Base-by-base conservation (phyloP, 2,113 vertebrate genomes). In the Sminthopsis crassicaudata region DNA sequence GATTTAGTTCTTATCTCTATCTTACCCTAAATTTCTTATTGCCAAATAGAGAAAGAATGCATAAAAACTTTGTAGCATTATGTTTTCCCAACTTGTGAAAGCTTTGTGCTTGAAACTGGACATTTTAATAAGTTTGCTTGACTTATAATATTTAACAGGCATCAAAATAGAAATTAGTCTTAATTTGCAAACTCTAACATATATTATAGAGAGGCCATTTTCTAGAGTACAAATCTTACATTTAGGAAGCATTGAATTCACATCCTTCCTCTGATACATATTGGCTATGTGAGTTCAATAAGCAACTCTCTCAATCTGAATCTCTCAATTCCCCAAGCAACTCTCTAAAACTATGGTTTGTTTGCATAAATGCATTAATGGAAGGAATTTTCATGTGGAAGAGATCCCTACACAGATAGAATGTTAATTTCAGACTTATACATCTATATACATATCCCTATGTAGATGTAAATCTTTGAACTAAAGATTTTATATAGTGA, bases 1-100 rank as follows among this genome's bases (percentile, higher is more conserved):
- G 19, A 2, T 84, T n/a, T 42, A 84, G 6, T 42, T 84, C 19
- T 84, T 8, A 42, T 42, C 10, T 67, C 11, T 67, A 12, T 67
- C 67, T 22, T 42, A 42, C 5, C 23, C 36, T 84, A 19, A 42
- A 84, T 84, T 42, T 84, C 67, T 84, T n/a, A 84, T 84, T 84
- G 36, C 67, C 67, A 84, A 22, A 84, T 30, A n/a, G 60, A 92
- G 22, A 51, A 95, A 95, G 91, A 57, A 55, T 55, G 46, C 36
- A 91, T 24, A 89, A 27, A 53, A 55, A 94, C 19, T 22, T 95
- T 90, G 36, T 9, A 51, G 6, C 10, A 36, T 46, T 94, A 51
- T 94, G 23, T 0, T 57, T 96, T 89, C 90, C 22, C 19, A 93
- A 92, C 91, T 92, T 95, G 92, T 42, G 16, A 52, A 90, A 92